Percentiles rank a stretch among this genome's conserved stretches.
Conservation (phyloP, 2,113 vertebrate species). For the Synodontis membranacea region DNA sequence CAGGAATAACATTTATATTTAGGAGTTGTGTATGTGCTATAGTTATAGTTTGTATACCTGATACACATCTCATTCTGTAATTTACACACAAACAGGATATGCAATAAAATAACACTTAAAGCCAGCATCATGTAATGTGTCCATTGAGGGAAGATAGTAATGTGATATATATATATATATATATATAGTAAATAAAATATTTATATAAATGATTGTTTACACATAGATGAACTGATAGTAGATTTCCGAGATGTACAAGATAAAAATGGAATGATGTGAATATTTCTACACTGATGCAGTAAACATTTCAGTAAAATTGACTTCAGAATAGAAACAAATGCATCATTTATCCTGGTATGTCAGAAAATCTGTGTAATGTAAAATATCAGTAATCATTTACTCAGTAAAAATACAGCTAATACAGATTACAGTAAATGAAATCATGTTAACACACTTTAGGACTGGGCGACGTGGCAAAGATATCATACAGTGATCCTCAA, state of each 20-base stretch:
- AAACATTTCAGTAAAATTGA: not conserved
- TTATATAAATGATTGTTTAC: not conserved
- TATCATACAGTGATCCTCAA: not conserved
- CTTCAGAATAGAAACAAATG: not conserved
- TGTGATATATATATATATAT: too few species aligned
- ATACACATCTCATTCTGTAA: not conserved
- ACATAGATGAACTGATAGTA: too few species aligned
- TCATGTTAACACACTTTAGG: not conserved
- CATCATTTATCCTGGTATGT: not conserved
- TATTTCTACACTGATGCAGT: not conserved
- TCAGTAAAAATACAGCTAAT: not conserved
- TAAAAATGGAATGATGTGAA: too few species aligned
- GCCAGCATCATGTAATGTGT: not conserved
- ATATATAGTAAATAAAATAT: too few species aligned
- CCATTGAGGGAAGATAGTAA: not conserved
- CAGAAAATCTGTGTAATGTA: not conserved
- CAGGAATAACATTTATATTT: not conserved
- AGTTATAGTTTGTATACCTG: not conserved
- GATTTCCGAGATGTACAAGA: too few species aligned
- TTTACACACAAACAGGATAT: not conserved
- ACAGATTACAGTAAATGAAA: too few species aligned
- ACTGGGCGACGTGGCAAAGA: too few species aligned
- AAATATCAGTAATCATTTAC: not conserved
- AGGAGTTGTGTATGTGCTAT: not conserved
- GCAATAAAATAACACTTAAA: not conserved